phyloP scores from a whole-genome alignment of 2,113 vertebrate species.

The Falco punctatus region DNA sequence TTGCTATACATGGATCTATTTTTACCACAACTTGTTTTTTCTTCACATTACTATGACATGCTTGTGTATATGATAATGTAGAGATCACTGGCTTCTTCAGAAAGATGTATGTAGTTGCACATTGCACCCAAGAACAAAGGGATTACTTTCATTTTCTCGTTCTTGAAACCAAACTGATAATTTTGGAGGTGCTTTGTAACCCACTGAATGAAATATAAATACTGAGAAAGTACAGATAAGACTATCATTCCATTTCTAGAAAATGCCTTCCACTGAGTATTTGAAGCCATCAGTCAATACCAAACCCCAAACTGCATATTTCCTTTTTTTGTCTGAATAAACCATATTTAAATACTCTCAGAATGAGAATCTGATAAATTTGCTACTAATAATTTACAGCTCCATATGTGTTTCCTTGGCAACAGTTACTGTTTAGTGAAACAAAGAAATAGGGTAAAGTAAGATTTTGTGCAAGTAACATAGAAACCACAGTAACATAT shows the following conservation, averaged over 20 bases:
- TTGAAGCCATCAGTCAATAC: constrained; percentile 20
- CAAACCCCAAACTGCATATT: constrained; percentile 2
- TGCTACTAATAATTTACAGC: constrained; percentile 58
- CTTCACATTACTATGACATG: not conserved
- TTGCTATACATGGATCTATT: not conserved
- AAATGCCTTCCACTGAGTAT: not conserved
- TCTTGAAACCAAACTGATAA: constrained; percentile 2
- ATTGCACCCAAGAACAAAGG: not conserved
- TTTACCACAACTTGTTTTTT: not conserved
- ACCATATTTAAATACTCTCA: constrained; percentile 39
- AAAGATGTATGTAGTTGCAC: not conserved
- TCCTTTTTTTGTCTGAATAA: constrained; percentile 53
- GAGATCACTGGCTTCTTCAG: not conserved
- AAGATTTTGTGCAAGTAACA: not conserved
- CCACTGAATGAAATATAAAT: constrained; percentile 24
- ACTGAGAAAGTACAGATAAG: constrained; percentile 4
- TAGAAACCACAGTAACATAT: not conserved
- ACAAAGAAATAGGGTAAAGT: constrained; percentile 20
- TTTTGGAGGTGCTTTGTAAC: constrained; percentile 1
- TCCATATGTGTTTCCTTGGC: constrained; percentile 70
- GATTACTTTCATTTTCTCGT: constrained; percentile 23
- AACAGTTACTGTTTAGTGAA: constrained; percentile 51
- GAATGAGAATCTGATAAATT: constrained; percentile 63
- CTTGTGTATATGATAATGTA: not conserved
- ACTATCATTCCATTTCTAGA: constrained; percentile 41